Base-by-base conservation (phyloP, 1,140 invertebrate genomes). In the Scaptomyza graminum region DNA sequence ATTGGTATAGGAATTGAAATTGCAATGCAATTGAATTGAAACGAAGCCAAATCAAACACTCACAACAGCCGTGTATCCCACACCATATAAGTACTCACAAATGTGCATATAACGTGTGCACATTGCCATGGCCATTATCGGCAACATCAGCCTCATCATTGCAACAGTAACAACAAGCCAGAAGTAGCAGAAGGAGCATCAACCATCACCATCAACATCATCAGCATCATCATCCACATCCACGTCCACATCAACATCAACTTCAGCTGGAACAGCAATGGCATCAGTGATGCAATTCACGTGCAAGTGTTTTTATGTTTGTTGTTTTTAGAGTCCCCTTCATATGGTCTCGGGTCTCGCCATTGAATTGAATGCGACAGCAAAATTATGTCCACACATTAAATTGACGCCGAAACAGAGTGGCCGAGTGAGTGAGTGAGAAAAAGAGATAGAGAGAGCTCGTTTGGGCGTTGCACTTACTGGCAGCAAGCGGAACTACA, bases 371-470 rank as follows among this genome's bases (percentile, higher is more conserved):
- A 87, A 87, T 82, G 83, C 83, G 82, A 87, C 82, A 87, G 82
- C 66, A 87, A 88, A 87, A 87, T 87, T 78, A 87, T 87, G 82
- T 87, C 82, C 83, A 82, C 82, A 87, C 82, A 87, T 87, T 87
- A 87, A 82, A 82, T 54, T 88, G 78, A 82, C 78, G 82, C 70
- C 31, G 47, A 47, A 61, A 59, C 18, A 51, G 41, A 56, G 39
- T 28, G 43, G 15, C 1, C 3, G 3, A 18, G 9, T 31, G 18
- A 22, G 18, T 22, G 18, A 22, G 18, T 22, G 22, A 13, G 22
- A 31, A 22, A 31, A 46, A 47, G 51, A 51, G 44, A 34, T 37
- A 25, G 43, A 15, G 16, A 43, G 18, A 1, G 50, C 49, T 61
- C 54, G 18, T 46, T 56, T 57, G 12, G 31, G 49, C 69, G 75